Conservation (phyloP, 1,140 invertebrate genomes). For the Centruroides sculpturatus region DNA sequence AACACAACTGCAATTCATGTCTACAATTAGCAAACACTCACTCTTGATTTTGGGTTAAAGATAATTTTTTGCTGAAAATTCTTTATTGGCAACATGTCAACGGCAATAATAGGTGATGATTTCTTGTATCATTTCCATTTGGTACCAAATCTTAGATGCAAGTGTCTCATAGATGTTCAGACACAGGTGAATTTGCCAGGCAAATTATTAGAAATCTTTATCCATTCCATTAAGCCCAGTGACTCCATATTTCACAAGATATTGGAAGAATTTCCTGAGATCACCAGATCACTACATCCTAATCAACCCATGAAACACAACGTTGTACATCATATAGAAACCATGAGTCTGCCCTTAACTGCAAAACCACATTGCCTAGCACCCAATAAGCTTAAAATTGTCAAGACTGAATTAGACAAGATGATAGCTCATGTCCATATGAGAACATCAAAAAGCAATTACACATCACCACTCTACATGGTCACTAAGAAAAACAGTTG, state of each 20-base stretch:
- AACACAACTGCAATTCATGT: constrained; percentile 5
- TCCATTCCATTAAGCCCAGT: not conserved
- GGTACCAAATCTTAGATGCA: not conserved
- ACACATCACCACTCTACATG: constrained; percentile 19
- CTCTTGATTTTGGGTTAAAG: no score
- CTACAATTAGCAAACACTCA: no score
- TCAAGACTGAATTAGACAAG: constrained; percentile 6
- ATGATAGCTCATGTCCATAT: constrained; percentile 10
- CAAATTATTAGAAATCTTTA: not conserved
- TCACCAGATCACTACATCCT: not conserved
- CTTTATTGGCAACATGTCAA: constrained; percentile 4
- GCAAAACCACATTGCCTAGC: constrained; percentile 2
- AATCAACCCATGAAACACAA: constrained; percentile 3
- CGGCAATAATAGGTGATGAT: constrained; percentile 12
- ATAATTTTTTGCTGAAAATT: not conserved
- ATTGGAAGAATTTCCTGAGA: constrained; percentile 2
- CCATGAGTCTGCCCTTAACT: not conserved
- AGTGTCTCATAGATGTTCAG: no score
- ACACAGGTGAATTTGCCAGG: no score
- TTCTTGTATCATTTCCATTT: constrained; percentile 5
- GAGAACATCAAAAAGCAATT: constrained; percentile 14
- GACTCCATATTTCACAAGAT: constrained; percentile 1
- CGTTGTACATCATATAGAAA: constrained; percentile 5
- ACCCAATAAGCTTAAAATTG: constrained; percentile 7
- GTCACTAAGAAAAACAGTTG: constrained; percentile 14